Evolutionary conservation across 2,797 vertebrate species (phyloP), one percentile per base, ranked within the genome.

Genomic region (Gallinago nigripennis): DNA sequence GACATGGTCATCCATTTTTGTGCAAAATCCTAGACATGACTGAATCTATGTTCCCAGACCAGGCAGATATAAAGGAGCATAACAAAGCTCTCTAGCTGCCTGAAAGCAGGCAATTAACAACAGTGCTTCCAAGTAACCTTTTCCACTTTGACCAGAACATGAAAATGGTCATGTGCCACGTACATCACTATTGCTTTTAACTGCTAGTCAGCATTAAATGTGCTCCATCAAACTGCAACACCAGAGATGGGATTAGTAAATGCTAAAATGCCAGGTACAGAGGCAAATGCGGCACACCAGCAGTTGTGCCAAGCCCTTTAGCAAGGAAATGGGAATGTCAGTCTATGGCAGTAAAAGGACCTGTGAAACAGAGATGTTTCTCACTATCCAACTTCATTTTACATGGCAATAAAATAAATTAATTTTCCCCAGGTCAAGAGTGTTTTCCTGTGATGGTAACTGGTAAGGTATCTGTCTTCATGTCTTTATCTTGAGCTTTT

Each of bases 121-220:
- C 46, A 16, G 13, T 27, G 46, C 31, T 91, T 90, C 46, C 63
- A 82, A 65, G 21, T 14, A 71, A 37, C 20, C 41, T 63, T 90
- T 70, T 57, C 37, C 31, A 37, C 30, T 70, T 77, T 23, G 46
- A 54, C 23, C 51, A 88, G 33, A 86, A 70, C 12, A 31, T 41
- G 64, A 48, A 82, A 63, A 50, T 7, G 6, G 27, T 30, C 16
- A 4, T 4, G 20, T 53, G 27, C n/a, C 17, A 10, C 16, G 35
- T 20, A 8, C 33, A 54, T 45, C 48, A 13, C 53, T 30, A 12
- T 24, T 61, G 28, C 50, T 82, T 82, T 79, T 16, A 84, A 30
- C 24, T 48, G 28, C 45, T 57, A 11, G 25, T 39, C 7, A 5
- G 16, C 28, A 51, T 0, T 41, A 21, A 16, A 31, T 0, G 0